A percentile compares a stretch with the other conserved stretches of the same genome.
Conservation (phyloP, 2,888 invertebrate genomes). For the Ennomos quercinarius region DNA sequence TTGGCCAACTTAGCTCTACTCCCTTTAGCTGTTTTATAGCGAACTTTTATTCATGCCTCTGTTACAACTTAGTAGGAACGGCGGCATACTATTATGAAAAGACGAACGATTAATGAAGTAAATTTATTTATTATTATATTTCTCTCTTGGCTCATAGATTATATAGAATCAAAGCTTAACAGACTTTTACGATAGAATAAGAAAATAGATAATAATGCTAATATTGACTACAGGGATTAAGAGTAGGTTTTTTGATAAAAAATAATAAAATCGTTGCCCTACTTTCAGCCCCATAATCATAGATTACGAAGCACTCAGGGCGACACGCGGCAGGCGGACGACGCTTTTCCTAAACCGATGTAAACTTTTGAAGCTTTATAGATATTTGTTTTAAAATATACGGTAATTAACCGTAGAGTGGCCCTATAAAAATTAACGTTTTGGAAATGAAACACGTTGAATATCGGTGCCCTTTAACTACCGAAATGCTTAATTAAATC, state of each 20-base stretch:
- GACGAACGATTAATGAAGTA: too few species aligned
- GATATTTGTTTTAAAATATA: constrained; percentile 32
- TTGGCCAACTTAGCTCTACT: neutral
- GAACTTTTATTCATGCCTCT: too few species aligned
- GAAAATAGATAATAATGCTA: too few species aligned
- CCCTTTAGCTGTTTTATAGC: too few species aligned
- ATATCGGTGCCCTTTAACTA: constrained; percentile 60
- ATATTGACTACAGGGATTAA: too few species aligned
- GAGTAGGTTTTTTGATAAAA: neutral
- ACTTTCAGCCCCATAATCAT: neutral
- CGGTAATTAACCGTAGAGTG: constrained; percentile 46
- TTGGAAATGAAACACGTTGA: constrained; percentile 67
- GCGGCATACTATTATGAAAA: too few species aligned
- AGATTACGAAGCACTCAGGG: constrained; percentile 1
- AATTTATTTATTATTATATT: too few species aligned
- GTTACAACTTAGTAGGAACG: too few species aligned
- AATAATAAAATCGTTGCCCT: too few species aligned
- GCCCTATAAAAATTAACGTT: constrained; percentile 69
- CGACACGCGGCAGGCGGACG: neutral
- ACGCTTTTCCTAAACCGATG: constrained; percentile 1
- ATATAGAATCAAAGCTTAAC: too few species aligned
- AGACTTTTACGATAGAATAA: too few species aligned
- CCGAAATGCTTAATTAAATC: constrained; percentile 64
- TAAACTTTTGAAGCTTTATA: constrained; percentile 15
- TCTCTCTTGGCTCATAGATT: too few species aligned